Percentiles rank a stretch among this genome's conserved stretches.
Evolutionary conservation across 2,113 vertebrate species (phyloP).

Genomic region (Brienomyrus brachyistius): DNA sequence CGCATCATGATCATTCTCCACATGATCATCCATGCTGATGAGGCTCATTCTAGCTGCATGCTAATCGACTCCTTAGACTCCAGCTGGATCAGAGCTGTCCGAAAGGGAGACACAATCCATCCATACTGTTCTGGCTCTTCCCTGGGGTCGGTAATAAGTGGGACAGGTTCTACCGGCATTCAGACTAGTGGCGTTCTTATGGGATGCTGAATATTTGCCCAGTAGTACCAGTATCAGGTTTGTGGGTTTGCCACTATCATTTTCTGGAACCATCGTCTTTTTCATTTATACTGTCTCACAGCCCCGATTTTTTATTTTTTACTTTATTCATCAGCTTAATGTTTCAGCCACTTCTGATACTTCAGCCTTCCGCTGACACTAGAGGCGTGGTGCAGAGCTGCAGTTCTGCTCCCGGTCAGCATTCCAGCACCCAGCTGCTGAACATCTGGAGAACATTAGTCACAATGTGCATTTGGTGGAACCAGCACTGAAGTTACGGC

Average conservation of each 20-base stretch:
- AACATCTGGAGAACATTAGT: slow-evolving; percentile 10
- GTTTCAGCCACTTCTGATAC: neutral
- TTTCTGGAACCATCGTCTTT: neutral
- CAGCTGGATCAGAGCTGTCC: neutral
- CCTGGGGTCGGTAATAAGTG: neutral
- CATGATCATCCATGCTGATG: neutral
- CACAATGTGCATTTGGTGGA: neutral
- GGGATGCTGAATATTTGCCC: neutral
- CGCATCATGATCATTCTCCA: neutral
- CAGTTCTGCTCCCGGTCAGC: neutral
- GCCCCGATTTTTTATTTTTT: neutral
- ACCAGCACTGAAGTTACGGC: neutral
- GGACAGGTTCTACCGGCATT: neutral
- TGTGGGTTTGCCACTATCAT: neutral
- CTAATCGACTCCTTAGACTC: neutral
- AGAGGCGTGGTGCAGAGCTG: neutral
- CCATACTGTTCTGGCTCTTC: neutral
- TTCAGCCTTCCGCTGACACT: neutral
- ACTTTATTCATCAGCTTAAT: neutral
- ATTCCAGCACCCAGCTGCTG: neutral
- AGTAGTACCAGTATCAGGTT: neutral
- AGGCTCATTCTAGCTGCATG: neutral
- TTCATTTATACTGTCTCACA: neutral
- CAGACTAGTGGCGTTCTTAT: neutral
- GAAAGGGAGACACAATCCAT: neutral